Conservation (phyloP, 2,888 invertebrate genomes). For the Notodromas monacha region DNA sequence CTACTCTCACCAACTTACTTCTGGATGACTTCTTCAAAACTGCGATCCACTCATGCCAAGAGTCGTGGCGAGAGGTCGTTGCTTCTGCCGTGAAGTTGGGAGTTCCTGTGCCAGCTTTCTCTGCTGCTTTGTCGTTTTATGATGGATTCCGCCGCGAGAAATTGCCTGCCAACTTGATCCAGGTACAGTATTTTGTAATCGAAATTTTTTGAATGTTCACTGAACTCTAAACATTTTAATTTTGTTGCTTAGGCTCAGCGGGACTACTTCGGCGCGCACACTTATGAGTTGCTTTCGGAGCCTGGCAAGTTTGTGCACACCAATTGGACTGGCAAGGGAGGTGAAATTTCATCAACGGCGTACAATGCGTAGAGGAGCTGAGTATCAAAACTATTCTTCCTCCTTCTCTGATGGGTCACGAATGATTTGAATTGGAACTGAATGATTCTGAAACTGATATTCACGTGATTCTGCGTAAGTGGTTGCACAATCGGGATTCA, state of each 20-base stretch:
- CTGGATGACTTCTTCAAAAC: constrained; percentile 70
- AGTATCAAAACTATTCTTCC: too few species aligned
- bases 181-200: too few species aligned
- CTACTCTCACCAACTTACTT: constrained; percentile 47
- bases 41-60: constrained; percentile 44
- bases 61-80: constrained; percentile 54
- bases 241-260: constrained; percentile 43
- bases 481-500: too few species aligned
- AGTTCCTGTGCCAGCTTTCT: constrained; percentile 73
- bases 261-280: constrained; percentile 96
- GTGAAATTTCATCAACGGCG: background rate
- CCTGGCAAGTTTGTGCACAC: constrained; percentile 80
- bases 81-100: constrained; percentile 28
- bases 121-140: constrained; percentile 77
- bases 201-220: constrained; percentile 2
- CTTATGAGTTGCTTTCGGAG: constrained; percentile 53
- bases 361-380: too few species aligned
- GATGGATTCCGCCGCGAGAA: constrained; percentile 64
- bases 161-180: constrained; percentile 76
- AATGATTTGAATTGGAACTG: too few species aligned
- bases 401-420: too few species aligned
- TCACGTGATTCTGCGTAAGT: too few species aligned
- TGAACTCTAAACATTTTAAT: background rate
- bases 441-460: too few species aligned
- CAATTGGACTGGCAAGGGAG: constrained; percentile 33